Evolutionary conservation across 2,888 invertebrate genomes (phyloP).

Genomic region (Hirudinaria manillensis): DNA sequence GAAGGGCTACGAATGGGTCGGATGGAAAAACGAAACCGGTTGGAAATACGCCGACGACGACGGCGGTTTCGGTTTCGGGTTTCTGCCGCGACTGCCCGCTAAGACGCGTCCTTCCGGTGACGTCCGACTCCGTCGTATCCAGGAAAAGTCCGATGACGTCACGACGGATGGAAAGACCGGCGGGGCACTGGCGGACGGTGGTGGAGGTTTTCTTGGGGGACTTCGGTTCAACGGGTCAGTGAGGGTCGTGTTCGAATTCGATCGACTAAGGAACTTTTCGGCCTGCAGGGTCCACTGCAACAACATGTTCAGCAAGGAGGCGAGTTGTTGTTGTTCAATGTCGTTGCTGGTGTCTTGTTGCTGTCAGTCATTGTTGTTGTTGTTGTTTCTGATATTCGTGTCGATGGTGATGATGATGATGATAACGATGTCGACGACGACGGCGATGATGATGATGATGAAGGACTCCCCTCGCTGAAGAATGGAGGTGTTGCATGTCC

Average conservation of each 20-base stretch:
- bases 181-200: neutral
- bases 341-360: neutral
- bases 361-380: neutral
- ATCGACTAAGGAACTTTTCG: slow-evolving; percentile 77
- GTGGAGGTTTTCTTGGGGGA: neutral
- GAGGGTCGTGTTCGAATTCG: slow-evolving; percentile 77
- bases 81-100: neutral
- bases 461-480: neutral
- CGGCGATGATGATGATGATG: slow-evolving; percentile 12
- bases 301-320: slow-evolving; percentile 78
- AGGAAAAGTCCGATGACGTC: neutral
- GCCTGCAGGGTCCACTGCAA: slow-evolving; percentile 75
- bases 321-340: slow-evolving; percentile 47
- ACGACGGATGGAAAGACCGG: neutral
- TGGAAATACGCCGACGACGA: neutral
- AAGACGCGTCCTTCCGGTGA: neutral
- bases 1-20: slow-evolving; percentile 72
- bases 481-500: neutral
- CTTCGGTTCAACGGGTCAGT: slow-evolving; percentile 50
- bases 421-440: neutral
- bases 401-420: slow-evolving; percentile 11
- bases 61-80: neutral
- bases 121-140: neutral
- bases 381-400: neutral
- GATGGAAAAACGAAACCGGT: slow-evolving; percentile 63